Evolutionary conservation across 2,888 invertebrate genomes (phyloP).

Genomic region (Esperia sulphurella): DNA sequence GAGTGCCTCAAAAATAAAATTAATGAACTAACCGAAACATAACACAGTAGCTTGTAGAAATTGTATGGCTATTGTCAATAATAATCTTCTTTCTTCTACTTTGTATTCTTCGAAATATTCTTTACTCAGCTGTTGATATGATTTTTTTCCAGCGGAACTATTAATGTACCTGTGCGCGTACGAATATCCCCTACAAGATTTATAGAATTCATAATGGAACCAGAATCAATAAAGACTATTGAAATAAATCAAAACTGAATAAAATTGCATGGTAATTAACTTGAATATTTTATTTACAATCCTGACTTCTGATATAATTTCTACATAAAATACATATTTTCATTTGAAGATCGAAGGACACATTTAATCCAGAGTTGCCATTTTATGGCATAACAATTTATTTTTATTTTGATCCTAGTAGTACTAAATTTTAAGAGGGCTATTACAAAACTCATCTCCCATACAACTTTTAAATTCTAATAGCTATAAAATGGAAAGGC

Average conservation of each 20-base stretch:
- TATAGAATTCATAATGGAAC: conserved; percentile 52
- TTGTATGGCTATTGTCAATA: too few species aligned
- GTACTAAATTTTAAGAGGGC: too few species aligned
- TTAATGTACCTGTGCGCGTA: conserved; percentile 39
- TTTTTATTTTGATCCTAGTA: too few species aligned
- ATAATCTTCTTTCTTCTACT: too few species aligned
- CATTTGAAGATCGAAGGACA: neutral
- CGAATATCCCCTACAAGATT: conserved; percentile 30
- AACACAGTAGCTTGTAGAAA: too few species aligned
- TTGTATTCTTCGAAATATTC: too few species aligned
- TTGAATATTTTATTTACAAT: neutral
- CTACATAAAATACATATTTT: neutral
- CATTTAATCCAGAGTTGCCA: neutral
- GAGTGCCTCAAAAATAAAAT: too few species aligned
- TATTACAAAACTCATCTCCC: too few species aligned
- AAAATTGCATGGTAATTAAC: conserved; percentile 11
- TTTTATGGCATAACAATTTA: neutral
- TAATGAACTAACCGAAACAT: too few species aligned
- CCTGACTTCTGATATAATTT: neutral
- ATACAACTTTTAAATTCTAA: too few species aligned
- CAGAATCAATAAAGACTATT: conserved; percentile 61
- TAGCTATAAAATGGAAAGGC: too few species aligned
- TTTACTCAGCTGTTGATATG: neutral
- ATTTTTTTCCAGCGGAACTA: conserved; percentile 35
- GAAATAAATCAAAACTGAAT: conserved; percentile 50